These are phyloP conservation scores for Calidris pygmaea DNA, from an alignment of 2,113 vertebrate species.

Conservation along the genomic window DNA sequence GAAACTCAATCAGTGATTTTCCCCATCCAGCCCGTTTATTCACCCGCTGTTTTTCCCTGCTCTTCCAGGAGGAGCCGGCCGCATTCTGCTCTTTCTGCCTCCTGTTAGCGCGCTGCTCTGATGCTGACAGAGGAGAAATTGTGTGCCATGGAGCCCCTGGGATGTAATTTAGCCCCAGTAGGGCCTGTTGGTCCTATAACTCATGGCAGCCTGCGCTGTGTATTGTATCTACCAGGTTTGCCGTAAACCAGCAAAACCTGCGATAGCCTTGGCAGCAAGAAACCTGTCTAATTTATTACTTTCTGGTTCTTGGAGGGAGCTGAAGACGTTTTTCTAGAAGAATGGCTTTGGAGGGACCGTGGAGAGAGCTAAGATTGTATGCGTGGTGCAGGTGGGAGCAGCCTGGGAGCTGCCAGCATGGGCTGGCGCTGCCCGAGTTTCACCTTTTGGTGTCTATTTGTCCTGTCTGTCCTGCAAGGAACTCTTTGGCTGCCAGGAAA, in stretches of 20 bases:
- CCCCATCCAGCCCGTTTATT: neutral
- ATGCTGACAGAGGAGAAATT: neutral
- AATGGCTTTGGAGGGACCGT: neutral
- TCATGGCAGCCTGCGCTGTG: accelerated
- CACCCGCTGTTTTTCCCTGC: accelerated
- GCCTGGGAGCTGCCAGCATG: neutral
- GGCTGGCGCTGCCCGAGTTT: accelerated
- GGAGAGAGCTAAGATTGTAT: accelerated
- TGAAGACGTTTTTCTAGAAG: neutral
- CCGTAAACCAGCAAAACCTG: neutral
- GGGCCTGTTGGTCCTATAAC: neutral
- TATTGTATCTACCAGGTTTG: neutral
- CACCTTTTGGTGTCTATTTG: neutral
- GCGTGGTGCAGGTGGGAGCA: neutral
- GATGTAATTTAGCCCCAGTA: neutral
- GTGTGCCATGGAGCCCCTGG: neutral
- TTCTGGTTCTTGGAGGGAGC: neutral
- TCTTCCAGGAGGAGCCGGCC: neutral
- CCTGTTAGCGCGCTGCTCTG: neutral
- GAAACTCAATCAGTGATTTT: neutral
- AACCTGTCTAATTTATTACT: neutral
- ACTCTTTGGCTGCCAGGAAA: accelerated
- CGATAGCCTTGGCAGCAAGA: neutral
- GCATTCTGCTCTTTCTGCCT: neutral
- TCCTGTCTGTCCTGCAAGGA: accelerated